These are phyloP conservation scores for Eilema caniola DNA, from an alignment of 2,888 invertebrate genomes.

Conservation along the genomic window DNA sequence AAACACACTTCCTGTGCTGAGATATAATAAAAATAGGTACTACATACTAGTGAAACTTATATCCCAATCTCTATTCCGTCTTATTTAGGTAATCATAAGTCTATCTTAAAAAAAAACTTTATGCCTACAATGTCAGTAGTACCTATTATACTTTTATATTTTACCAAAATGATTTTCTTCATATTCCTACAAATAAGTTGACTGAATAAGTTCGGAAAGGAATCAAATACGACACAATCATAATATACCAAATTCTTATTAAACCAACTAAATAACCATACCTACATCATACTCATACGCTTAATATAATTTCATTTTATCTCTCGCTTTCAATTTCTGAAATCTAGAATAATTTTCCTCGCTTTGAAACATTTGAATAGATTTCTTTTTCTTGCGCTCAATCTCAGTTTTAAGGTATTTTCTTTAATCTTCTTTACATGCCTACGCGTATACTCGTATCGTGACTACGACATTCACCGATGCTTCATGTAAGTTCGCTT, in stretches of 20 bases:
- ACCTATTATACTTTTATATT: too few relatives aligned
- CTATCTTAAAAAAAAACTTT: too few relatives aligned
- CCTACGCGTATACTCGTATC: constrained; percentile 67
- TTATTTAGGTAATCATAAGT: too few relatives aligned
- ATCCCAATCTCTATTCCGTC: too few relatives aligned
- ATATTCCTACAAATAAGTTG: too few relatives aligned
- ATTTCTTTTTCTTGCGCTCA: constrained; percentile 72
- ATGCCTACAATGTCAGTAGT: too few relatives aligned
- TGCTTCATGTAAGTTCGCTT: constrained; percentile 85
- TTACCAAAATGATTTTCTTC: too few relatives aligned
- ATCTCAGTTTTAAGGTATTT: constrained; percentile 80
- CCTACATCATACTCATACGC: constrained; percentile 64
- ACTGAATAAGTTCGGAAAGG: not conserved
- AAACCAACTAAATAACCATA: constrained; percentile 22
- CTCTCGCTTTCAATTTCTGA: constrained; percentile 65
- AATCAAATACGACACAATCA: not conserved
- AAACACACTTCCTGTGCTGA: too few relatives aligned
- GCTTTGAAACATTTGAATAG: constrained; percentile 71
- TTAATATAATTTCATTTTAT: constrained; percentile 65
- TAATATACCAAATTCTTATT: not conserved
- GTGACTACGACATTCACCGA: constrained; percentile 77
- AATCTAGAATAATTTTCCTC: constrained; percentile 62
- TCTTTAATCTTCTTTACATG: constrained; percentile 82
- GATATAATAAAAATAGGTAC: too few relatives aligned
- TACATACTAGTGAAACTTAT: too few relatives aligned